A percentile compares a stretch with the other conserved stretches of the same genome.
phyloP scores from a whole-genome alignment of 1,140 invertebrate species.

The Polypedilum vanderplanki region DNA sequence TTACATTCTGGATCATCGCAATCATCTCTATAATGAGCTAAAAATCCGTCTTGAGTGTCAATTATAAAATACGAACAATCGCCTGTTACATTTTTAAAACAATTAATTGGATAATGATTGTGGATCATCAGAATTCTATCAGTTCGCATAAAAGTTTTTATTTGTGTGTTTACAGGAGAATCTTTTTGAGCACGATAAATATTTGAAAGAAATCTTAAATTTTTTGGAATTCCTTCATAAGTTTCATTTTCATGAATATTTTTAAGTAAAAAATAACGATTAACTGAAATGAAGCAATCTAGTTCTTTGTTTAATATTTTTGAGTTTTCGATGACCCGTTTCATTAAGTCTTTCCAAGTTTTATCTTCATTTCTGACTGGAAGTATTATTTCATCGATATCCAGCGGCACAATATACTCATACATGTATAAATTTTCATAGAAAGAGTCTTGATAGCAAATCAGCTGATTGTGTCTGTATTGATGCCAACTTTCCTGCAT shows the following conservation, averaged over 20 bases:
- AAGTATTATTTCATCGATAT: background rate
- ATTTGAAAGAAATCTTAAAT: constrained; percentile 48
- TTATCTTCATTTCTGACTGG: background rate
- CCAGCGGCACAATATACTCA: background rate
- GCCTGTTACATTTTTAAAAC: constrained; percentile 54
- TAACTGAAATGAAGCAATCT: background rate
- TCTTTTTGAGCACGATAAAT: constrained; percentile 61
- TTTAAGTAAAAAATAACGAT: background rate
- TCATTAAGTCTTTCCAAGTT: background rate
- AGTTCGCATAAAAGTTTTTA: constrained; percentile 64
- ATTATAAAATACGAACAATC: constrained; percentile 58
- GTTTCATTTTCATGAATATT: background rate
- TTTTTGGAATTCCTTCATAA: background rate
- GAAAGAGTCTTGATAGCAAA: background rate
- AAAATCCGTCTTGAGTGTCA: constrained; percentile 56
- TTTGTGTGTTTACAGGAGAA: constrained; percentile 64
- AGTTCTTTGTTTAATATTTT: background rate
- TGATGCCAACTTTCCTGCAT: background rate
- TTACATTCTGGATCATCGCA: constrained; percentile 44
- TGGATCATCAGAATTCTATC: constrained; percentile 60
- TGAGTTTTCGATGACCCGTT: background rate
- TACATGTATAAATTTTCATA: background rate
- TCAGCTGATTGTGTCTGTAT: background rate
- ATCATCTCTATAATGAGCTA: constrained; percentile 65
- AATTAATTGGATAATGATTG: constrained; percentile 64